Conservation (phyloP, 2,113 vertebrate genomes). For the Chaetodon auriga region DNA sequence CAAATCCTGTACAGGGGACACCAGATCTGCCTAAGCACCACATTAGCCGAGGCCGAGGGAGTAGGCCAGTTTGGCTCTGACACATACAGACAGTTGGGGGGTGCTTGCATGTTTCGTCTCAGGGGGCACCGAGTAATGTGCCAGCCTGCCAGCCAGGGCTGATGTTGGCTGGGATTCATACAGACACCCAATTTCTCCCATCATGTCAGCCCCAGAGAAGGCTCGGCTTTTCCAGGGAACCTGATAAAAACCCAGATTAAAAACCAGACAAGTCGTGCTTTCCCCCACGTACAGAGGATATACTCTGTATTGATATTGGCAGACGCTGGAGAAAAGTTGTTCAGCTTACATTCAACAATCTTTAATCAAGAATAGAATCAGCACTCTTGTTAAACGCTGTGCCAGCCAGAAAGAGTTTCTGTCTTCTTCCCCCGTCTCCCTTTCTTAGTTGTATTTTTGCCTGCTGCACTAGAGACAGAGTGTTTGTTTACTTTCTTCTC, state of each 20-base stretch:
- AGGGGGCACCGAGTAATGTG: constrained; percentile 43
- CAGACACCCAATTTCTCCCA: constrained; percentile 72
- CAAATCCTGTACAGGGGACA: background rate
- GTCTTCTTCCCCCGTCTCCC: background rate
- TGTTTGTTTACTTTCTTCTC: constrained; percentile 55
- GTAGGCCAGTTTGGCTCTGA: constrained; percentile 31
- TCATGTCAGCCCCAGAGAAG: constrained; percentile 51
- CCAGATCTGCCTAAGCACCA: constrained; percentile 5
- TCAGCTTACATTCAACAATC: constrained; percentile 1
- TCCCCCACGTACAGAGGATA: background rate
- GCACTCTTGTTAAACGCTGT: background rate
- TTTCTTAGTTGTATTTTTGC: constrained; percentile 18
- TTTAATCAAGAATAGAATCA: constrained; percentile 33
- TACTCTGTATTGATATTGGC: background rate
- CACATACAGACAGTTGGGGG: constrained; percentile 38
- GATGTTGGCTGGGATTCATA: constrained; percentile 57
- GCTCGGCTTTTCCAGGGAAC: constrained; percentile 25
- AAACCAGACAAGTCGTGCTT: background rate
- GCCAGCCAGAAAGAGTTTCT: background rate
- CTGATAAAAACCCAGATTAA: constrained; percentile 34
- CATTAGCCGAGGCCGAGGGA: background rate
- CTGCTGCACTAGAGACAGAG: constrained; percentile 9
- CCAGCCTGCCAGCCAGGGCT: constrained; percentile 43
- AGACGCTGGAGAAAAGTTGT: constrained; percentile 12
- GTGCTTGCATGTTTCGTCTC: constrained; percentile 38